phyloP scores from a whole-genome alignment of 2,113 vertebrate genomes.

The Machaerirhynchus nigripectus region DNA sequence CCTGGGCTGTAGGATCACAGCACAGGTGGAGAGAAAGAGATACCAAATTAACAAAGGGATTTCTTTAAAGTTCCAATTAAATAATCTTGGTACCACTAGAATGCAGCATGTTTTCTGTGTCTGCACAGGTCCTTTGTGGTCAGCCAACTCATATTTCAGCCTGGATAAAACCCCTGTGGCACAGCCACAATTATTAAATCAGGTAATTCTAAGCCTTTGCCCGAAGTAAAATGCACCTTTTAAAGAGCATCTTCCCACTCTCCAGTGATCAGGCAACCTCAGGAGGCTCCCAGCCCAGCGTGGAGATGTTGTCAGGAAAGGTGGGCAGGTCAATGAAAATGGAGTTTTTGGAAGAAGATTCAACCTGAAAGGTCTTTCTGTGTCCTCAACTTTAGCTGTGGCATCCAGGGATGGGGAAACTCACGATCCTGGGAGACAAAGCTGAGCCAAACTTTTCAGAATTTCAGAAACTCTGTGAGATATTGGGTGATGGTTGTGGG shows the following conservation, averaged over 20 bases:
- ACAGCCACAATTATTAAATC: not conserved
- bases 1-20: not conserved
- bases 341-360: not conserved
- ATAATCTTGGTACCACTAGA: not conserved
- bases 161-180: not conserved
- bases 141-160: not conserved
- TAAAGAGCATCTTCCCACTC: not conserved
- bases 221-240: not conserved
- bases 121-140: not conserved
- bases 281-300: not conserved
- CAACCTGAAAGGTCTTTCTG: not conserved
- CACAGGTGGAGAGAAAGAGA: not conserved
- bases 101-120: not conserved
- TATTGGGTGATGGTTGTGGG: not conserved
- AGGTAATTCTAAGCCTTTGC: not conserved
- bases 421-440: not conserved
- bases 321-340: not conserved
- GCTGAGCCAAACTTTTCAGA: not conserved
- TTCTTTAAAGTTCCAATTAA: not conserved
- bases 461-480: not conserved
- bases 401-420: rapidly evolving
- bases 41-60: not conserved
- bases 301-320: not conserved
- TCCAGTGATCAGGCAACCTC: not conserved
- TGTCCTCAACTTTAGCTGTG: not conserved